phyloP scores from a whole-genome alignment of 2,797 vertebrate species.

The Cetoscarus ocellatus region DNA sequence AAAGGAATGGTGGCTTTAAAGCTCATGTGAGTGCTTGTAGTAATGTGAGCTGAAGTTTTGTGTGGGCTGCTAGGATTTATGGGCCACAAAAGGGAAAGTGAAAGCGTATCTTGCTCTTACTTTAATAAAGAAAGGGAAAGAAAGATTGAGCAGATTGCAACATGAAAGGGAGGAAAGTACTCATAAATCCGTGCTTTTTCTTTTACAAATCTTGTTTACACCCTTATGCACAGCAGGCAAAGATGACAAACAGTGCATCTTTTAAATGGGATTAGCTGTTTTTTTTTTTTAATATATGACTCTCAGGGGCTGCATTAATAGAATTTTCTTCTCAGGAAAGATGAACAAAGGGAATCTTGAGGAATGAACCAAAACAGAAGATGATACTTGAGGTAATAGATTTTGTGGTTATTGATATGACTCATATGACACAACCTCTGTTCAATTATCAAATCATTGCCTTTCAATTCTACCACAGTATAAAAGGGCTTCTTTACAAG shows the following conservation, averaged over 20 bases:
- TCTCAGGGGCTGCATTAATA: conserved; percentile 38
- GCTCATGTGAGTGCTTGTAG: conserved; percentile 1
- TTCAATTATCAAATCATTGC: conserved; percentile 34
- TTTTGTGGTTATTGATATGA: conserved; percentile 49
- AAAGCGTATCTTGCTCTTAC: conserved; percentile 3
- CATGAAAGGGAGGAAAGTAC: conserved; percentile 41
- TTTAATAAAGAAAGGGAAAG: conserved; percentile 13
- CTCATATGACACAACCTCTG: conserved; percentile 30
- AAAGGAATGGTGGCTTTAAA: conserved; percentile 10
- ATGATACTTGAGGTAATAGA: conserved; percentile 48
- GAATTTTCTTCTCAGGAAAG: conserved; percentile 38
- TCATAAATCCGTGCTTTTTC: conserved; percentile 45
- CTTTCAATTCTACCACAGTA: conserved; percentile 46
- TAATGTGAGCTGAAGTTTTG: conserved; percentile 15
- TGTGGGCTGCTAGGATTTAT: conserved; percentile 40
- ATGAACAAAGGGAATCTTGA: conserved; percentile 50
- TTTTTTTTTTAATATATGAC: conserved; percentile 27
- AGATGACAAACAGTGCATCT: conserved; percentile 14
- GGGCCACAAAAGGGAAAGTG: conserved; percentile 20
- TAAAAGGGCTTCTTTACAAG: conserved; percentile 25
- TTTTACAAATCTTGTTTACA: conserved; percentile 28
- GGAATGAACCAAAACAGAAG: conserved; percentile 38
- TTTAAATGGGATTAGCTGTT: conserved; percentile 5
- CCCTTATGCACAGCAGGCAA: background rate
- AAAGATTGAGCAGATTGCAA: conserved; percentile 23